A percentile compares a stretch with the other conserved stretches of the same genome.
Conservation (phyloP, 2,797 vertebrate genomes). For the Gila robusta region DNA sequence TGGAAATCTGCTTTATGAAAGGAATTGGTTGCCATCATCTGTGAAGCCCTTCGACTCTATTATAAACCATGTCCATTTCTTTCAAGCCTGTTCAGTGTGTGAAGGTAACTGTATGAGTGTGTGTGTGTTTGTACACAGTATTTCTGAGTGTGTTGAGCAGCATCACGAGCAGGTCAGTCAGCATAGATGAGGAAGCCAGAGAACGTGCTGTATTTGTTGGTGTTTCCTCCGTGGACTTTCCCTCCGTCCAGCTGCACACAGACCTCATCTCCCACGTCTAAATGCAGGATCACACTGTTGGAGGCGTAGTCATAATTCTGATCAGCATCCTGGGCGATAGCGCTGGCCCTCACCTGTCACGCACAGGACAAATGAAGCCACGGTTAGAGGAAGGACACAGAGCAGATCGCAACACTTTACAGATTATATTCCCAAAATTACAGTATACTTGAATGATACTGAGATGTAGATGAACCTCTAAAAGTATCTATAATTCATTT, state of each 20-base stretch:
- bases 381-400: conserved; percentile 68
- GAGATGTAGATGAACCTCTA: not conserved
- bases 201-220: conserved; percentile 98
- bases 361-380: conserved; percentile 65
- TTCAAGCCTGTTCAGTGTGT: conserved; percentile 55
- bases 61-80: conserved; percentile 41
- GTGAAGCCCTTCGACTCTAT: conserved; percentile 58
- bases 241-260: conserved; percentile 95
- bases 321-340: conserved; percentile 96
- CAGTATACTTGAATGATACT: not conserved
- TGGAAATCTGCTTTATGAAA: conserved; percentile 65
- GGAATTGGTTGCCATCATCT: conserved; percentile 60
- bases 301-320: conserved; percentile 98
- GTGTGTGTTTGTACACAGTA: conserved; percentile 55
- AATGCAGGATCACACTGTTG: conserved; percentile 96
- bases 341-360: conserved; percentile 92
- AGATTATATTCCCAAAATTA: not conserved
- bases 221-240: conserved; percentile 96
- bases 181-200: conserved; percentile 97
- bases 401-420: conserved; percentile 40
- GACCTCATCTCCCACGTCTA: conserved; percentile 96
- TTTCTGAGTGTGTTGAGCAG: conserved; percentile 46
- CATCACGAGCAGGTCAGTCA: conserved; percentile 81
- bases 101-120: conserved; percentile 57
- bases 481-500: not conserved